Evolutionary conservation across 2,113 vertebrate species (phyloP).

Genomic region (Bubo bubo): DNA sequence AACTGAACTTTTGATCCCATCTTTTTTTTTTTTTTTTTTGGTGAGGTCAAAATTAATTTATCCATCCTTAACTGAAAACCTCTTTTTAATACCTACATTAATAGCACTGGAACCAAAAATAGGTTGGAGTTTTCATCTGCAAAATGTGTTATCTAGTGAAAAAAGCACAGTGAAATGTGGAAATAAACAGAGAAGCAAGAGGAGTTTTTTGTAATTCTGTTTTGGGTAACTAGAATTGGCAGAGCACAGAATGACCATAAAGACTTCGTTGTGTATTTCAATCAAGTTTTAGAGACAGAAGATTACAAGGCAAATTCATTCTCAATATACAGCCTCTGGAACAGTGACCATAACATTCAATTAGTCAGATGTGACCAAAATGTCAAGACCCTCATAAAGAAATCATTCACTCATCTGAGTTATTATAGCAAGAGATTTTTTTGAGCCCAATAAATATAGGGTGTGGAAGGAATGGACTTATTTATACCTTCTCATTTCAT

Average conservation of each 20-base stretch:
- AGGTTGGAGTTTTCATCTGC: not conserved
- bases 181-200: slow-evolving; percentile 38
- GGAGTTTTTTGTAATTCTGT: not conserved
- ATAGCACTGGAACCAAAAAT: not conserved
- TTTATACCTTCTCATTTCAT: slow-evolving; percentile 19
- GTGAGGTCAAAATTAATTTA: not conserved
- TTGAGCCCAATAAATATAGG: not conserved
- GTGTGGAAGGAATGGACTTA: not conserved
- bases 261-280: slow-evolving; percentile 55
- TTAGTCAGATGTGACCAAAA: slow-evolving; percentile 32
- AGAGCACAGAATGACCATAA: slow-evolving; percentile 33
- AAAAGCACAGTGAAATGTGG: not conserved
- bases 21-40: not conserved
- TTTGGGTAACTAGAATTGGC: slow-evolving; percentile 21
- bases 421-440: not conserved
- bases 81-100: not conserved
- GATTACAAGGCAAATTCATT: slow-evolving; percentile 52
- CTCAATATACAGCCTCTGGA: slow-evolving; percentile 30
- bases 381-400: slow-evolving; percentile 56
- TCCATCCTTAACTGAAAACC: not conserved
- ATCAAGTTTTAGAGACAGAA: slow-evolving; percentile 39
- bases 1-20: not conserved
- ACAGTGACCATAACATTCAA: not conserved
- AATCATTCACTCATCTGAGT: slow-evolving; percentile 39
- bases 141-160: not conserved